Evolutionary conservation across 2,888 invertebrate species (phyloP).

Genomic region (Diadegma fenestrale): DNA sequence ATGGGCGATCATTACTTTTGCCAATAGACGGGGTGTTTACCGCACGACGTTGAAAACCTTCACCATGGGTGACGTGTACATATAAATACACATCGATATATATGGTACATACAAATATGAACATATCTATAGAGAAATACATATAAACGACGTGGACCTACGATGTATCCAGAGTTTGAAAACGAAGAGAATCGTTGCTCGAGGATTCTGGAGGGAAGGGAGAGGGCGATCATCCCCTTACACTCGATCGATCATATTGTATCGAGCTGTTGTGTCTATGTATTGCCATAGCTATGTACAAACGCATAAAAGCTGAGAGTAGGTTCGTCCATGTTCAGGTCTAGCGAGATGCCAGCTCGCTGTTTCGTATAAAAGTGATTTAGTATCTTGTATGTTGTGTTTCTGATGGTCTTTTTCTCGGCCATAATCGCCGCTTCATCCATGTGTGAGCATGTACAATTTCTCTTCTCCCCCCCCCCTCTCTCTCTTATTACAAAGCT

Average conservation of each 20-base stretch:
- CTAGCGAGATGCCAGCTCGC: slow-evolving; percentile 21
- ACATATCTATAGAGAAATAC: slow-evolving; percentile 13
- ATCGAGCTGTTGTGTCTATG: slow-evolving; percentile 35
- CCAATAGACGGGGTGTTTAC: slow-evolving; percentile 82
- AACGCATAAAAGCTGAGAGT: slow-evolving; percentile 37
- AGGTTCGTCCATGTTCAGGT: slow-evolving; percentile 50
- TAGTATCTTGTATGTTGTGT: slow-evolving; percentile 64
- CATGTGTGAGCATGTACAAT: slow-evolving; percentile 1
- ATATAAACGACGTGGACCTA: too few relatives aligned
- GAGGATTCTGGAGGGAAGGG: slow-evolving; percentile 11
- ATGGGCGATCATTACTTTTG: slow-evolving; percentile 83
- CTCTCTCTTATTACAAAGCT: slow-evolving; percentile 13
- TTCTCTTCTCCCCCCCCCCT: slow-evolving; percentile 14
- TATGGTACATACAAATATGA: slow-evolving; percentile 24
- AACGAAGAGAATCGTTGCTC: slow-evolving; percentile 55
- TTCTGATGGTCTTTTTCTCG: slow-evolving; percentile 43
- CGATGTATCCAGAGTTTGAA: slow-evolving; percentile 28
- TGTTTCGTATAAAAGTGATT: slow-evolving; percentile 70
- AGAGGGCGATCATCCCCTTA: slow-evolving; percentile 80
- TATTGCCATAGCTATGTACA: slow-evolving; percentile 32
- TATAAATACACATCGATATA: slow-evolving; percentile 14
- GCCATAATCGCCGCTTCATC: slow-evolving; percentile 43
- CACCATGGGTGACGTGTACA: slow-evolving; percentile 54
- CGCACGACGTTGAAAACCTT: slow-evolving; percentile 74
- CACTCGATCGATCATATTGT: slow-evolving; percentile 80